These are phyloP conservation scores for Acrocyrtus sp. DNA, from an alignment of 2,888 invertebrate species.

Conservation along the genomic window DNA sequence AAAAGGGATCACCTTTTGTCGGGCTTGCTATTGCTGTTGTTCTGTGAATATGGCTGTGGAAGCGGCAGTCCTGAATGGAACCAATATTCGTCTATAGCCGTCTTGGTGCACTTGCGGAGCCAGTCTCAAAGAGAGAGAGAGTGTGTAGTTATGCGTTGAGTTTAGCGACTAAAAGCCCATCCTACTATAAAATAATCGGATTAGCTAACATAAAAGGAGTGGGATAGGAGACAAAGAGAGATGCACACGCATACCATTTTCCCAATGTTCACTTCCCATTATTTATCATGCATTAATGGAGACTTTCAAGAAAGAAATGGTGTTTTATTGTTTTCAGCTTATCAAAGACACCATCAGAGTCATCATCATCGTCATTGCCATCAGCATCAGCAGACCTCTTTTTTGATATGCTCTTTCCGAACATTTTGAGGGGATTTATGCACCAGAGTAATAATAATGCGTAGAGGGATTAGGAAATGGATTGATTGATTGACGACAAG, in stretches of 20 bases:
- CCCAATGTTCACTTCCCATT: constrained; percentile 32
- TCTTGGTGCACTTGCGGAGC: too few species aligned
- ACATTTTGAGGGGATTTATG: too few species aligned
- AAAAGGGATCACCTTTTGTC: constrained; percentile 36
- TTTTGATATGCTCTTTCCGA: too few species aligned
- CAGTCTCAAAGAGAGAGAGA: too few species aligned
- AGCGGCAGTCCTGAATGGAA: too few species aligned
- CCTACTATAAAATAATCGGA: constrained; percentile 58
- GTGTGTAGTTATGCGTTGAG: neutral
- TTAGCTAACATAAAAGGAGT: constrained; percentile 57
- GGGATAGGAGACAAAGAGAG: constrained; percentile 53
- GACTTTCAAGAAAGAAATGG: constrained; percentile 15
- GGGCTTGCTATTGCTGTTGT: neutral
- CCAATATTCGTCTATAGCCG: too few species aligned
- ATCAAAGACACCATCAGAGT: neutral
- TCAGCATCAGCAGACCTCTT: too few species aligned
- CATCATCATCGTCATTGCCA: too few species aligned
- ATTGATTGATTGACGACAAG: neutral
- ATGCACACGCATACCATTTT: constrained; percentile 51
- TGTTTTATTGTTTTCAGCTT: neutral
- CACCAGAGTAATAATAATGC: too few species aligned
- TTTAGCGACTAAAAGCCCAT: constrained; percentile 30
- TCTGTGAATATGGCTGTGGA: too few species aligned
- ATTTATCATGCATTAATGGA: constrained; percentile 57
- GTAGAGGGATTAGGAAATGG: neutral